Evolutionary conservation across 2,113 vertebrate species (phyloP).

Genomic region (Pampusana beccarii): DNA sequence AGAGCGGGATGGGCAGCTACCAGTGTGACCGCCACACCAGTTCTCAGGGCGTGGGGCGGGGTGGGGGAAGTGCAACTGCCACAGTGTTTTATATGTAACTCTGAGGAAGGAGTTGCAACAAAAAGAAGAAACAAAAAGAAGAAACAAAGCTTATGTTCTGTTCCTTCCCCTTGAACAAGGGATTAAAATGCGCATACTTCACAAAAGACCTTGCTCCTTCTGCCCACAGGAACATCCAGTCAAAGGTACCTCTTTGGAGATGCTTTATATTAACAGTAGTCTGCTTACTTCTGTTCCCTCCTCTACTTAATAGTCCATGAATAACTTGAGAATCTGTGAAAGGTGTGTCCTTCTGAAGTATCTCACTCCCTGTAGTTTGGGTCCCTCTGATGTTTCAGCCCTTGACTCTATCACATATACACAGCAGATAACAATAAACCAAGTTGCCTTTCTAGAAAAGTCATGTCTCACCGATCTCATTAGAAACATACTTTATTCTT

Average conservation of each 20-base stretch:
- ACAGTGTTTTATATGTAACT: not conserved
- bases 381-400: not conserved
- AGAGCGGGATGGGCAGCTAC: no score
- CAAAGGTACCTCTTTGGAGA: not conserved
- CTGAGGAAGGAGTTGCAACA: not conserved
- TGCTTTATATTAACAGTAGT: not conserved
- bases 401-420: not conserved
- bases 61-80: no score
- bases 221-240: not conserved
- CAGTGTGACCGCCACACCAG: no score
- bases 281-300: not conserved
- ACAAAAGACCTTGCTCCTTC: not conserved
- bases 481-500: conserved; percentile 19
- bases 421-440: not conserved
- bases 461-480: conserved; percentile 27
- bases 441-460: conserved; percentile 16
- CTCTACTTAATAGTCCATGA: not conserved
- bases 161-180: not conserved
- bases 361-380: rapidly evolving
- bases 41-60: no score
- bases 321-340: not conserved
- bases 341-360: not conserved
- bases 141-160: not conserved
- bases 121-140: not conserved
- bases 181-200: not conserved